Percentiles rank a stretch among this genome's conserved stretches.
Evolutionary conservation across 2,888 invertebrate species (phyloP).

Genomic region (Apodemia duryi): DNA sequence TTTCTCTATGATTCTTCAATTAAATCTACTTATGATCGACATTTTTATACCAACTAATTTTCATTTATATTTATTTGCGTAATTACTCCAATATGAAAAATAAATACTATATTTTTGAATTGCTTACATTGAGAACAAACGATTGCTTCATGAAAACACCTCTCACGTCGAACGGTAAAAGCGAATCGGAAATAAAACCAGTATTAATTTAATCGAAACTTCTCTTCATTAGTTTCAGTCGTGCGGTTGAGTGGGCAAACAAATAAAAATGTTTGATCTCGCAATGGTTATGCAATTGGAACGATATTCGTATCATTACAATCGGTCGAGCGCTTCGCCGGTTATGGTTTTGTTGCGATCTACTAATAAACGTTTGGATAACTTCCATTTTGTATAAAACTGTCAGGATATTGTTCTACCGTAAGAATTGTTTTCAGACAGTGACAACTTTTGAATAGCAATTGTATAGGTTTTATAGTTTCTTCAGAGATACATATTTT

Average conservation of each 20-base stretch:
- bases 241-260: slow-evolving; percentile 70
- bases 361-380: slow-evolving; percentile 31
- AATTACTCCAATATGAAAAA: neutral
- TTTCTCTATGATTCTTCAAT: too few relatives aligned
- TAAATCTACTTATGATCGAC: too few relatives aligned
- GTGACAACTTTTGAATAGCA: slow-evolving; percentile 31
- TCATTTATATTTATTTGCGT: neutral
- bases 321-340: slow-evolving; percentile 44
- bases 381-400: slow-evolving; percentile 27
- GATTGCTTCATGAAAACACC: slow-evolving; percentile 42
- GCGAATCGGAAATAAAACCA: slow-evolving; percentile 59
- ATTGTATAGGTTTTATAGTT: slow-evolving; percentile 26
- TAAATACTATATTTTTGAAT: neutral
- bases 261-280: slow-evolving; percentile 76
- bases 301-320: slow-evolving; percentile 65
- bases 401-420: slow-evolving; percentile 29
- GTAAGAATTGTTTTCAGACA: slow-evolving; percentile 25
- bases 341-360: slow-evolving; percentile 39
- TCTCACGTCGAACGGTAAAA: slow-evolving; percentile 45
- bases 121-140: slow-evolving; percentile 19
- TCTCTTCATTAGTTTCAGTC: slow-evolving; percentile 73
- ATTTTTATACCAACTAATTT: too few relatives aligned
- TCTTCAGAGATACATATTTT: slow-evolving; percentile 30
- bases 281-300: slow-evolving; percentile 58
- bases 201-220: slow-evolving; percentile 73